Evolutionary conservation across 2,113 vertebrate species (phyloP).

Genomic region (Trogon melanurus): DNA sequence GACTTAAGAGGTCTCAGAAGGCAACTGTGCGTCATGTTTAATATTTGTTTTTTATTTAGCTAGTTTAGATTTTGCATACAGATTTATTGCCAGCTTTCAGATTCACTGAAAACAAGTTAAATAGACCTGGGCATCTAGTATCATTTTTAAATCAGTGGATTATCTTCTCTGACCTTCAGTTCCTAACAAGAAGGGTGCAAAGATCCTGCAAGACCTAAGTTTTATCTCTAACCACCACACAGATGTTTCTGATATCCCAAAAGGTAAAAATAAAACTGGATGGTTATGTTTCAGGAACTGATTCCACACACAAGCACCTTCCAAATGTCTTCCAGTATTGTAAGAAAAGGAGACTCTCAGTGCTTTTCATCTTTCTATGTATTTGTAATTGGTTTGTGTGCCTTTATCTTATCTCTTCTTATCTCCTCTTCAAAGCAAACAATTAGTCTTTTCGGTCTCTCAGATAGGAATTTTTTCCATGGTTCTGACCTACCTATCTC

Average conservation of each 20-base stretch:
- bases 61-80: neutral
- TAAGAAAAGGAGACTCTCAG: neutral
- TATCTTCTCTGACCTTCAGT: neutral
- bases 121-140: neutral
- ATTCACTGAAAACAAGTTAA: neutral
- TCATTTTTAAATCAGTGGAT: neutral
- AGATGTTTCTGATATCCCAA: neutral
- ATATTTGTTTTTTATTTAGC: neutral
- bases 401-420: conserved; percentile 16
- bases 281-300: neutral
- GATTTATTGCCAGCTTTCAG: neutral
- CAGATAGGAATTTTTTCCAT: neutral
- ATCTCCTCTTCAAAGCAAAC: neutral
- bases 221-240: neutral
- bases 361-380: neutral
- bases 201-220: neutral
- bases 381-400: neutral
- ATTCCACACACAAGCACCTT: neutral
- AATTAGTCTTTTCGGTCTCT: neutral
- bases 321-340: neutral
- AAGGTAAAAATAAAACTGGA: neutral
- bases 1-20: neutral
- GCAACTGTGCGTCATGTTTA: neutral
- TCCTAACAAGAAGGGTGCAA: neutral
- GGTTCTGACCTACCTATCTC: neutral